Conservation (phyloP, 2,113 vertebrate species). For the Pluvianellus socialis region DNA sequence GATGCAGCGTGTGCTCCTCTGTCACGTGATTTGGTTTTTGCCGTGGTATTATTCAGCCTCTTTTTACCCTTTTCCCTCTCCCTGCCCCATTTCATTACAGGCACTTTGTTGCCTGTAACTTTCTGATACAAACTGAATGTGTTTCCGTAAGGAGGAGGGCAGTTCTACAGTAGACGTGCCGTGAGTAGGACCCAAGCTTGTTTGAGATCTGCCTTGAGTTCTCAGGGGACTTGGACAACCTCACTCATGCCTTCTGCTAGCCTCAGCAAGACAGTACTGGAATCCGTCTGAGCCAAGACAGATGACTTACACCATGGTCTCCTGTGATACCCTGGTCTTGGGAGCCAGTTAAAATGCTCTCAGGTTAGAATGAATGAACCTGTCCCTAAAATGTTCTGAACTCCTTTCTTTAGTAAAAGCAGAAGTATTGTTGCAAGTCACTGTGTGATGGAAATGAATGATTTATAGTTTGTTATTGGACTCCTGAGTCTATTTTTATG, state of each 20-base stretch:
- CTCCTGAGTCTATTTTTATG: constrained; percentile 38
- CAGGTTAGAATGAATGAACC: background rate
- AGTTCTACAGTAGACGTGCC: background rate
- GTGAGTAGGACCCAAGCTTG: background rate
- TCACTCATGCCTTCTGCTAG: background rate
- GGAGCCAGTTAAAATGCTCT: background rate
- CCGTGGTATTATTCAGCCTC: background rate
- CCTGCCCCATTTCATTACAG: background rate
- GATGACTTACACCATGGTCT: background rate
- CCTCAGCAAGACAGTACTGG: background rate
- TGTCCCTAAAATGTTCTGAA: background rate
- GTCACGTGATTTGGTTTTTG: background rate
- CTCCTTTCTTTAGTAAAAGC: background rate
- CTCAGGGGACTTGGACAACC: background rate
- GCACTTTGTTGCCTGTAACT: background rate
- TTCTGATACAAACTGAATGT: background rate
- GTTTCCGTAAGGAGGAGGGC: background rate
- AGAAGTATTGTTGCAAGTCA: background rate
- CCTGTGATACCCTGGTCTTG: background rate
- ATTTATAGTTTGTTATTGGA: constrained; percentile 45
- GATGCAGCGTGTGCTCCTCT: background rate
- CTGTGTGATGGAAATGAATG: constrained; percentile 30
- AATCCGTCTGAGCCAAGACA: background rate
- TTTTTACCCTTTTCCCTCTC: background rate
- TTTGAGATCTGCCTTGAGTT: background rate